phyloP scores from a whole-genome alignment of 2,113 vertebrate genomes.

The Tragelaphus strepsiceros region DNA sequence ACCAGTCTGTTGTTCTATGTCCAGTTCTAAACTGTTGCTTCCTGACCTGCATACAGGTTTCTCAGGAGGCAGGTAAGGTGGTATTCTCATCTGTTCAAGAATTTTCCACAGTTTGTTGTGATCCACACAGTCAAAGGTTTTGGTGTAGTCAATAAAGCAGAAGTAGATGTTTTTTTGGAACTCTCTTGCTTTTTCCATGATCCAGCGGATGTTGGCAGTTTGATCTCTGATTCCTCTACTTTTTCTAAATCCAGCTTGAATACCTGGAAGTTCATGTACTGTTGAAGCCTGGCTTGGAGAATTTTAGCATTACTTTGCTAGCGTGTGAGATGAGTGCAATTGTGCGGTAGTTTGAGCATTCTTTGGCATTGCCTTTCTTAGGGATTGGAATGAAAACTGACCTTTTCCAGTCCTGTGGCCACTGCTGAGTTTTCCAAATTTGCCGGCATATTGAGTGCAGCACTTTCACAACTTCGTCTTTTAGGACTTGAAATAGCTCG shows the following conservation, averaged over 20 bases:
- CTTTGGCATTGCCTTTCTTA: not conserved
- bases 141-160: not conserved
- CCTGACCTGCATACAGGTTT: not conserved
- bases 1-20: not conserved
- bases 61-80: not conserved
- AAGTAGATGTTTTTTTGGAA: not conserved
- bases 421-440: not conserved
- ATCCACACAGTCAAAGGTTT: not conserved
- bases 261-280: not conserved
- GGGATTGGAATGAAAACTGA: not conserved
- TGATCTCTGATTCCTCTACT: not conserved
- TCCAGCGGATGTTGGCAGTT: fast-evolving
- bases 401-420: not conserved
- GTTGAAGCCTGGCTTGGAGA: not conserved
- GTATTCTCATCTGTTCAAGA: not conserved
- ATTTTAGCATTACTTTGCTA: not conserved
- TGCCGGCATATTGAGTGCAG: not conserved
- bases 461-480: fast-evolving
- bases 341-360: not conserved
- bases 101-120: not conserved
- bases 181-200: not conserved
- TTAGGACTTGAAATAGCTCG: not conserved
- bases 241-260: not conserved
- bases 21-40: not conserved
- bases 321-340: not conserved